Conservation (phyloP, 2,797 vertebrate species). For the Pseudochirops corinnae region DNA sequence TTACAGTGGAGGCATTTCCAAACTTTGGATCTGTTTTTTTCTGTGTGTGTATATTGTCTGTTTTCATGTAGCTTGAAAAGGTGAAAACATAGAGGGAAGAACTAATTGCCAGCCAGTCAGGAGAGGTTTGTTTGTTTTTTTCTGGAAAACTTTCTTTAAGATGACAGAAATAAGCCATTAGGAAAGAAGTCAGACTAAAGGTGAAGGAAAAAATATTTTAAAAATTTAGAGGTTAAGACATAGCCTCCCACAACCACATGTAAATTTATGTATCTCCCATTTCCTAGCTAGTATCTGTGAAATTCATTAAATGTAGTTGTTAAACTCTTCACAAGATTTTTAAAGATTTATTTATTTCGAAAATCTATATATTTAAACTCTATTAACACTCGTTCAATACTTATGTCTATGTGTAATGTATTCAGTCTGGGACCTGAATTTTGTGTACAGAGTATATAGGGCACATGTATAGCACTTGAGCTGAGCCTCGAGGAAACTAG, state of each 20-base stretch:
- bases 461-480: not conserved
- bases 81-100: not conserved
- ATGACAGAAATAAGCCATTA: not conserved
- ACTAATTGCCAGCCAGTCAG: not conserved
- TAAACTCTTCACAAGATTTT: not conserved
- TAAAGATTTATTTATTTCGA: not conserved
- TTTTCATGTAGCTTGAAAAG: not conserved
- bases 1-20: not conserved
- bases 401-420: not conserved
- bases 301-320: not conserved
- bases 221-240: not conserved
- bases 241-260: not conserved
- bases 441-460: not conserved
- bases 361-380: not conserved
- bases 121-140: not conserved
- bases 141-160: slow-evolving; percentile 3
- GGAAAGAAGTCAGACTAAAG: not conserved
- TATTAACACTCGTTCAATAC: not conserved
- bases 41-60: not conserved
- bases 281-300: not conserved
- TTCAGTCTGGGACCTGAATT: not conserved
- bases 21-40: not conserved
- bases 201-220: not conserved
- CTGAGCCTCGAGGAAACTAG: not conserved
- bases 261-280: not conserved